These are phyloP conservation scores for Hipposideros larvatus DNA, from an alignment of 2,797 vertebrate genomes.

Conservation along the genomic window DNA sequence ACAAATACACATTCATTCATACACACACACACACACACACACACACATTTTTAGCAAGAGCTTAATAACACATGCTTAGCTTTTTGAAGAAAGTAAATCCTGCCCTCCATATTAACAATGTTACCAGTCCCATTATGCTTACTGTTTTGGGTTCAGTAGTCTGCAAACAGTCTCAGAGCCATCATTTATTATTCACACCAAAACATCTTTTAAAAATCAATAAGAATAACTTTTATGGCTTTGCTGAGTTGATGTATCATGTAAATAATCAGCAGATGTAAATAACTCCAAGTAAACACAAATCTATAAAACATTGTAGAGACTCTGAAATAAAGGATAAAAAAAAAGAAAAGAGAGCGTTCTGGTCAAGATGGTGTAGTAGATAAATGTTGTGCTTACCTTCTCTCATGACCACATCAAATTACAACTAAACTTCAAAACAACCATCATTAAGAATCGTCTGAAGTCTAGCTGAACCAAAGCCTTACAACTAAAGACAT, in stretches of 20 bases:
- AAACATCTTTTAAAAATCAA: background rate
- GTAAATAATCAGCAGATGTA: background rate
- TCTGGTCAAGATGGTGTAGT: no score
- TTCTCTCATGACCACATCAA: no score
- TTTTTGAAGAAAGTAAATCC: background rate
- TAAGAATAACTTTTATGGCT: background rate
- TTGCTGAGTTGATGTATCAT: background rate
- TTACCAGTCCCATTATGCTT: background rate
- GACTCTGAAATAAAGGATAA: background rate
- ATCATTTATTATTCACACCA: background rate
- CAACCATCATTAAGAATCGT: no score
- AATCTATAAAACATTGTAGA: background rate
- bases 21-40: background rate
- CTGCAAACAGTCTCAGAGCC: background rate
- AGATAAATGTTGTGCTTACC: no score
- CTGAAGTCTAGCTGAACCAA: no score
- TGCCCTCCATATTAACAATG: background rate
- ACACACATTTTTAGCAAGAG: background rate
- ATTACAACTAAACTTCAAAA: no score
- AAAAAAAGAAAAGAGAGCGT: background rate
- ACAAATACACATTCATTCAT: background rate
- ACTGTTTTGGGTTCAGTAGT: background rate
- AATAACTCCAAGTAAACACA: slow-evolving; percentile 17
- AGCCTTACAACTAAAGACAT: no score
- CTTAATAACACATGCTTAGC: background rate